A percentile compares a stretch with the other conserved stretches of the same genome.
phyloP scores from a whole-genome alignment of 2,797 vertebrate genomes.

The Aeoliscus strigatus region DNA sequence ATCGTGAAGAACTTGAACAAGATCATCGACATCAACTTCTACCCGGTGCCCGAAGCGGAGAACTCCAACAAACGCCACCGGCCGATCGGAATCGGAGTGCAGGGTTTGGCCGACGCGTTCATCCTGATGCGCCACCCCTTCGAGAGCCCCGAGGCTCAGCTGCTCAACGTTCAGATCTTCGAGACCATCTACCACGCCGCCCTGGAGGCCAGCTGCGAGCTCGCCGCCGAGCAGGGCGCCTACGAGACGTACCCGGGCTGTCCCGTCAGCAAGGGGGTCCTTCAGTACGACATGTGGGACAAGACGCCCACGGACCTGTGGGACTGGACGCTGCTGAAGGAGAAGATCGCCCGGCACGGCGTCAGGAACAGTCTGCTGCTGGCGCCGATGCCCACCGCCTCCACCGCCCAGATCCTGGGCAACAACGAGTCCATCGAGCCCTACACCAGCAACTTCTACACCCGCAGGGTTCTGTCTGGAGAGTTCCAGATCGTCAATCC shows the following conservation, averaged over 20 bases:
- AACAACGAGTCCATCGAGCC: conserved; percentile 98
- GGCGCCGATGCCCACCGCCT: conserved; percentile 96
- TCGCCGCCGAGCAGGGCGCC: conserved; percentile 79
- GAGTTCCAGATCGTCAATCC: conserved; percentile 99
- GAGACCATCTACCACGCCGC: conserved; percentile 95
- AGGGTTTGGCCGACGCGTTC: conserved; percentile 93
- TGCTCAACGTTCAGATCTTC: conserved; percentile 92
- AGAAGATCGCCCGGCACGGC: conserved; percentile 89
- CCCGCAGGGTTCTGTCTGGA: conserved; percentile 93
- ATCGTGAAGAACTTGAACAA: conserved; percentile 93
- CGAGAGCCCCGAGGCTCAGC: conserved; percentile 88
- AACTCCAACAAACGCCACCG: conserved; percentile 89
- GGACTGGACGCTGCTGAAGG: conserved; percentile 89
- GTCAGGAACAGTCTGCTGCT: conserved; percentile 93
- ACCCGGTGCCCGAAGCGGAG: conserved; percentile 86
- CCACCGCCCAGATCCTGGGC: conserved; percentile 96
- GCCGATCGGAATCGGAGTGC: conserved; percentile 94
- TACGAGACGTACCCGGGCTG: conserved; percentile 88
- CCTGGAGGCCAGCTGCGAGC: conserved; percentile 90
- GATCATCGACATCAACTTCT: conserved; percentile 95
- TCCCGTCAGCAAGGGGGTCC: conserved; percentile 89
- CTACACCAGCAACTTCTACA: conserved; percentile 99
- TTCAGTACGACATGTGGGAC: conserved; percentile 98
- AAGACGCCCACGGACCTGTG: conserved; percentile 85
- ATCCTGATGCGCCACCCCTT: conserved; percentile 94